Conservation (phyloP, 2,888 invertebrate genomes). For the Dicyrtoma fusca region DNA sequence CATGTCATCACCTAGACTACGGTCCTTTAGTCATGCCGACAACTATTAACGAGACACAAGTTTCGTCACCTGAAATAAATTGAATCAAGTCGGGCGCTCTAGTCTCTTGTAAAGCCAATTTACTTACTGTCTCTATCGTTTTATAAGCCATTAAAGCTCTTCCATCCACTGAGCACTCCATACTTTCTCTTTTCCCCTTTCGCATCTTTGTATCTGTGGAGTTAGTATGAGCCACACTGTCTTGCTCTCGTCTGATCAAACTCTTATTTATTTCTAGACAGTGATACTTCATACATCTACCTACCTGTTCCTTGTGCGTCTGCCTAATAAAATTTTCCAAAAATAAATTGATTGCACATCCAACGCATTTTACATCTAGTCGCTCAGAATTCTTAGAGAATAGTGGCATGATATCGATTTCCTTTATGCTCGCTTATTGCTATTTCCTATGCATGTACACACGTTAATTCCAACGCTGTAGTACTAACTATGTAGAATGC, state of each 20-base stretch:
- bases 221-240: too few relatives aligned
- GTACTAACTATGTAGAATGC: too few relatives aligned
- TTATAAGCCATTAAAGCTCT: background rate
- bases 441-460: too few relatives aligned
- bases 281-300: too few relatives aligned
- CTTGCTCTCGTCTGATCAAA: background rate
- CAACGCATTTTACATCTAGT: background rate
- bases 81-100: conserved; percentile 31
- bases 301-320: too few relatives aligned
- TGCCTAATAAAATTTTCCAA: background rate
- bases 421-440: too few relatives aligned
- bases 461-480: too few relatives aligned
- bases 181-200: conserved; percentile 3
- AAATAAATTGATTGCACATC: conserved; percentile 18
- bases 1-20: conserved; percentile 53
- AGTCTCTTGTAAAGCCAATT: conserved; percentile 28
- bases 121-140: conserved; percentile 16
- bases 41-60: conserved; percentile 36
- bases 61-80: conserved; percentile 35
- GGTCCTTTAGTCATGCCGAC: conserved; percentile 27
- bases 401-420: too few relatives aligned
- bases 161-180: too few relatives aligned
- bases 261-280: too few relatives aligned
- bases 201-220: background rate
- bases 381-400: too few relatives aligned